These are phyloP conservation scores for Thymelicus lineola DNA, from an alignment of 2,888 invertebrate genomes.

Conservation along the genomic window DNA sequence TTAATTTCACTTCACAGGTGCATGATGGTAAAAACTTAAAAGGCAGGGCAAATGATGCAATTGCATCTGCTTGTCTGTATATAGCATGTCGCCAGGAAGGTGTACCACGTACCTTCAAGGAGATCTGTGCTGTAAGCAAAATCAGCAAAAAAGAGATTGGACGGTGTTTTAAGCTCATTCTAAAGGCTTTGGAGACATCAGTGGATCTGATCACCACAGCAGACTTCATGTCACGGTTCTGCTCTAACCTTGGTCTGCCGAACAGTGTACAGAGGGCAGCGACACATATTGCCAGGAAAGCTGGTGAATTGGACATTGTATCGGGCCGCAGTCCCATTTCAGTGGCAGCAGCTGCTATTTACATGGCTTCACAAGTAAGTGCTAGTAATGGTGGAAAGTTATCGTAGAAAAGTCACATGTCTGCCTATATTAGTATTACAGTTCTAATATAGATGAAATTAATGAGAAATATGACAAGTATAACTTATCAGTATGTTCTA, in stretches of 20 bases:
- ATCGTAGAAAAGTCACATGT: too few relatives aligned
- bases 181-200: constrained; percentile 98
- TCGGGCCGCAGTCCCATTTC: constrained; percentile 99
- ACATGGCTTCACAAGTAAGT: constrained; percentile 97
- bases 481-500: too few relatives aligned
- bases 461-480: too few relatives aligned
- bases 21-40: constrained; percentile 98
- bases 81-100: constrained; percentile 99
- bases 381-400: not conserved
- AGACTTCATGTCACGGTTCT: constrained; percentile 99
- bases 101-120: constrained; percentile 99
- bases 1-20: constrained; percentile 77
- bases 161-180: constrained; percentile 97
- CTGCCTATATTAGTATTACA: too few relatives aligned
- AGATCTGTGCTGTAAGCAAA: constrained; percentile 99
- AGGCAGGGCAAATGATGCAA: constrained; percentile 98
- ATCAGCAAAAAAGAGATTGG: constrained; percentile 99
- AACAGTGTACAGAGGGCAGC: constrained; percentile 97
- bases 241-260: constrained; percentile 95
- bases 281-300: constrained; percentile 97
- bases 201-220: constrained; percentile 99
- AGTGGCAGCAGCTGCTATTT: constrained; percentile 99
- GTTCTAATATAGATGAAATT: too few relatives aligned
- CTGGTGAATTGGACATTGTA: constrained; percentile 98
- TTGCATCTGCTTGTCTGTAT: constrained; percentile 99